Evolutionary conservation across 2,797 vertebrate species (phyloP), one percentile per base, ranked within the genome.

Genomic region (Melanogrammus aeglefinus): DNA sequence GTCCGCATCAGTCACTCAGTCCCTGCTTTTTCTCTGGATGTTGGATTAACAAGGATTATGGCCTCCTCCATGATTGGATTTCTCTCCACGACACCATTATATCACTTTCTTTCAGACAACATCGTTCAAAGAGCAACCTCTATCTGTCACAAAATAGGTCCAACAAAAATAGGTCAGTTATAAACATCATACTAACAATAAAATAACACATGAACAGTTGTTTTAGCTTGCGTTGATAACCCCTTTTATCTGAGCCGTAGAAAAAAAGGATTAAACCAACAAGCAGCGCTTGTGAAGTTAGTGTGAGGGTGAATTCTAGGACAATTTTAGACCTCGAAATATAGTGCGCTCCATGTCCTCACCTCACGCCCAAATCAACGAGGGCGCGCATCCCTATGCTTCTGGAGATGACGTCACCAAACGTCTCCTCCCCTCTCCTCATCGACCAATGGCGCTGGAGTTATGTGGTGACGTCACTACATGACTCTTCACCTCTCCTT

Each of bases 21-120:
- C 18, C 77, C 75, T 75, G 79, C 73, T 79, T 79, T 81, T 83
- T 86, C 86, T 84, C 81, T 88, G 89, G 84, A 86, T 86, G 85
- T 84, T 80, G 91, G 93, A 94, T 95, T 94, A 93, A 84, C 83
- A 76, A 86, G 92, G 92, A 93, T 94, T 94, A 93, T 85, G 78
- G 86, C 86, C 89, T 85, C 83, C 83, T 85, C 80, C 85, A 80
- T 92, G 93, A 94, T 92, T 94, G 93, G 92, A 94, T 94, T 94
- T 94, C 86, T 88, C 87, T 83, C 82, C 83, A 86, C 82, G 71
- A 66, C 76, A 85, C 84, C 90, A 89, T 89, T 80, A 85, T 76
- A 87, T 85, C 83, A 82, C 82, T 89, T 81, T 78, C 83, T 83
- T 47, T 83, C 79, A 85, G 72, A 92, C 75, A 75, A 84, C 84